phyloP scores from a whole-genome alignment of 2,797 vertebrate species.

The Lophius americanus region DNA sequence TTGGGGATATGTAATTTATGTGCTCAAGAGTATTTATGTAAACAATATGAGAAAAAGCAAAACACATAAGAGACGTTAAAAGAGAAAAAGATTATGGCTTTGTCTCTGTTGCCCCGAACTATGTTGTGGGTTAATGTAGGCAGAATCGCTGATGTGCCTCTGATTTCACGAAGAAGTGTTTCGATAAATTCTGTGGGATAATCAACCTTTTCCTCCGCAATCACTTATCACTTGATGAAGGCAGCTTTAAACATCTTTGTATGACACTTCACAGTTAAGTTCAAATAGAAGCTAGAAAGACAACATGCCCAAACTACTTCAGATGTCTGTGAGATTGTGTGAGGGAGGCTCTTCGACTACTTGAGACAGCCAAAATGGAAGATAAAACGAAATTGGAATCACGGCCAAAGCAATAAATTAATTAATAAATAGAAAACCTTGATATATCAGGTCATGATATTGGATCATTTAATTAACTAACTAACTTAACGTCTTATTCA shows the following conservation, averaged over 20 bases:
- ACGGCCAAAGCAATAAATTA: constrained; percentile 19
- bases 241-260: not conserved
- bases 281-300: constrained; percentile 4
- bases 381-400: constrained; percentile 39
- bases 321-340: not conserved
- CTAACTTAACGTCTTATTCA: no score
- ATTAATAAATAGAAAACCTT: not conserved
- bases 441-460: constrained; percentile 28
- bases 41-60: not conserved
- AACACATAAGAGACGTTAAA: not conserved
- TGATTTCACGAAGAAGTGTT: not conserved
- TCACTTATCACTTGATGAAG: constrained; percentile 20
- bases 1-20: not conserved
- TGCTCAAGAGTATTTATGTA: not conserved
- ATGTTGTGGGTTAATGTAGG: not conserved
- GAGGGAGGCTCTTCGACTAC: constrained; percentile 26
- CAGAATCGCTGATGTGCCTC: not conserved
- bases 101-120: not conserved
- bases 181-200: not conserved
- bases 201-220: constrained; percentile 20
- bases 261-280: not conserved
- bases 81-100: not conserved
- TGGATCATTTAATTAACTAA: not conserved
- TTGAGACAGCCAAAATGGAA: constrained; percentile 22
- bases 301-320: constrained; percentile 5